A percentile compares a stretch with the other conserved stretches of the same genome.
These are phyloP conservation scores for Tribolium castaneum DNA, from an alignment of 1,140 invertebrate species.

Conservation along the genomic window DNA sequence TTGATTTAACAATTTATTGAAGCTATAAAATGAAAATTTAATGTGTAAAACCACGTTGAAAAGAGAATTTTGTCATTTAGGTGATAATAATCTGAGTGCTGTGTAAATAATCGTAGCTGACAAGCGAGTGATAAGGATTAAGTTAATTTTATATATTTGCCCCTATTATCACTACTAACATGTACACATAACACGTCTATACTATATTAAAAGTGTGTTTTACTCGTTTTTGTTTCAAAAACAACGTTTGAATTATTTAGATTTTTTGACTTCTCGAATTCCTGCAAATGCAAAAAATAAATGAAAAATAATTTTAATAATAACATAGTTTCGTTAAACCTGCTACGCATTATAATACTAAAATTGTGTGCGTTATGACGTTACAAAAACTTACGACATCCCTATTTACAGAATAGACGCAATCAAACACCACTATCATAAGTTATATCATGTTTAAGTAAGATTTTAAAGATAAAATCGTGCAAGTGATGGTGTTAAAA, in stretches of 20 bases:
- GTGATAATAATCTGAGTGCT: slow-evolving; percentile 46
- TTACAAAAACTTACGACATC: neutral
- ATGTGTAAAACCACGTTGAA: slow-evolving; percentile 12
- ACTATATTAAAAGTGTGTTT: neutral
- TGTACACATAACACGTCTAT: neutral
- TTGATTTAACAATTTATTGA: slow-evolving; percentile 15
- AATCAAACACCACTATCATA: neutral
- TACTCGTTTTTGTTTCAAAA: neutral
- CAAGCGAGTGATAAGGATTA: slow-evolving; percentile 45
- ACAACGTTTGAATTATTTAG: no score
- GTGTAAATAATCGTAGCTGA: slow-evolving; percentile 47
- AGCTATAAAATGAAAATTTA: neutral
- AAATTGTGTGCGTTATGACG: neutral
- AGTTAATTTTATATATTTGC: slow-evolving; percentile 25
- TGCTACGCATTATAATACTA: neutral
- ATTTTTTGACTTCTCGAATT: no score
- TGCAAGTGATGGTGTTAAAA: no score
- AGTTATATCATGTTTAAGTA: neutral
- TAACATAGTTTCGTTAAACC: no score
- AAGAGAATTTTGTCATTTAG: slow-evolving; percentile 27
- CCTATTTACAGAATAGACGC: neutral
- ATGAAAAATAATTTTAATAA: no score
- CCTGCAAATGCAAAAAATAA: no score
- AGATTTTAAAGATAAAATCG: neutral
- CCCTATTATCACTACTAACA: neutral